Percentiles rank a stretch among this genome's conserved stretches.
Evolutionary conservation across 2,797 vertebrate genomes (phyloP).

Genomic region (Urocyon cinereoargenteus): DNA sequence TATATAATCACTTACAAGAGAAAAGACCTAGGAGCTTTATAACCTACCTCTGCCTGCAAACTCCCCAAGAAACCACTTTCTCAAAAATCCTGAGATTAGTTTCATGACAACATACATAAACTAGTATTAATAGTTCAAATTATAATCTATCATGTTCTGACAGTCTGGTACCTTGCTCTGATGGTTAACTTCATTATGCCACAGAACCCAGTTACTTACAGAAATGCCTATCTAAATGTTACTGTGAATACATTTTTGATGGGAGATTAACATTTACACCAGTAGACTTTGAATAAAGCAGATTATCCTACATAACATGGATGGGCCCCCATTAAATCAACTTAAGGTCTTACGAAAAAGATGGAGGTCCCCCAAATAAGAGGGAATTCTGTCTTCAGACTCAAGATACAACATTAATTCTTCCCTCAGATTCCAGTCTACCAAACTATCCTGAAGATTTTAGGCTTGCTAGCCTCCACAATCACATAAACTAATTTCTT

Average conservation of each 20-base stretch:
- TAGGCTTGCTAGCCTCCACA: neutral
- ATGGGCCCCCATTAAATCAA: neutral
- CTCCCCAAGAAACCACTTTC: neutral
- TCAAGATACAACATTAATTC: neutral
- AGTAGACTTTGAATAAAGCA: neutral
- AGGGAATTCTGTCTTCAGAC: neutral
- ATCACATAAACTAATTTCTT: neutral
- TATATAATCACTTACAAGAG: neutral
- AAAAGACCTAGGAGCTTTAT: neutral
- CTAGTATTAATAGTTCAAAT: neutral
- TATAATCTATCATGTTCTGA: neutral
- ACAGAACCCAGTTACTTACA: neutral
- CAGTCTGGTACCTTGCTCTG: neutral
- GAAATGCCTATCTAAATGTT: neutral
- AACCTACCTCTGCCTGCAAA: neutral
- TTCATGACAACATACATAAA: constrained; percentile 21
- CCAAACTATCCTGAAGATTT: neutral
- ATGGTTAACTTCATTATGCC: neutral
- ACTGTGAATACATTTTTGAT: neutral
- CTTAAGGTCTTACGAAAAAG: neutral
- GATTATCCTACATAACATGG: neutral
- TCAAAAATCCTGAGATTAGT: constrained; percentile 17
- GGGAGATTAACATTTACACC: constrained; percentile 10
- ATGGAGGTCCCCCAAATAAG: neutral
- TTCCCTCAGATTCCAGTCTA: neutral